Evolutionary conservation across 2,797 vertebrate species (phyloP).

Genomic region (Amphiprion clarkii): DNA sequence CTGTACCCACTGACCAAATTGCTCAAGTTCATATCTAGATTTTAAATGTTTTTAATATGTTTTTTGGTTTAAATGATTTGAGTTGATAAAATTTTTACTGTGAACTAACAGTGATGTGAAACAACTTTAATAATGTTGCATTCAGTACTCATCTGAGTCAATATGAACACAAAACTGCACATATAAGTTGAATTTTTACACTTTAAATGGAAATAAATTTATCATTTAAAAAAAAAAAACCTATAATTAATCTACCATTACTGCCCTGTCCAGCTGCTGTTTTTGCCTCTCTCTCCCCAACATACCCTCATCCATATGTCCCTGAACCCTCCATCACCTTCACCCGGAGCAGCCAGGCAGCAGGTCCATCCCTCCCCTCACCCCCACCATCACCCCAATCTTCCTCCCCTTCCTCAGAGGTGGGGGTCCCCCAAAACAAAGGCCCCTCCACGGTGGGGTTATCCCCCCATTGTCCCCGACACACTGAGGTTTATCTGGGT

Average conservation of each 20-base stretch:
- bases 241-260: constrained; percentile 20
- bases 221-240: not conserved
- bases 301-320: constrained; percentile 78
- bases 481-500: constrained; percentile 72
- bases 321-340: constrained; percentile 52
- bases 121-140: too few species aligned
- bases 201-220: not conserved
- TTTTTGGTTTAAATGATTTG: too few species aligned
- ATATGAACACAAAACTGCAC: too few species aligned
- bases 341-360: constrained; percentile 63
- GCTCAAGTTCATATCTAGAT: too few species aligned
- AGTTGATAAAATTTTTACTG: too few species aligned
- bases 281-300: constrained; percentile 61
- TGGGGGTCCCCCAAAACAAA: constrained; percentile 77
- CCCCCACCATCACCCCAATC: constrained; percentile 35
- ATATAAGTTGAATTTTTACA: not conserved
- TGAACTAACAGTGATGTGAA: too few species aligned
- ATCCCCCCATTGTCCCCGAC: constrained; percentile 69
- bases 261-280: constrained; percentile 29
- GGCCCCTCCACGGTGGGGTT: constrained; percentile 51
- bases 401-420: constrained; percentile 68
- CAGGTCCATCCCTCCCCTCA: constrained; percentile 63
- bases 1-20: too few species aligned
- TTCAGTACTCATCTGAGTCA: too few species aligned
- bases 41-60: too few species aligned